Conservation (phyloP, 2,888 invertebrate genomes). For the Cataglyphis altisquamis region DNA sequence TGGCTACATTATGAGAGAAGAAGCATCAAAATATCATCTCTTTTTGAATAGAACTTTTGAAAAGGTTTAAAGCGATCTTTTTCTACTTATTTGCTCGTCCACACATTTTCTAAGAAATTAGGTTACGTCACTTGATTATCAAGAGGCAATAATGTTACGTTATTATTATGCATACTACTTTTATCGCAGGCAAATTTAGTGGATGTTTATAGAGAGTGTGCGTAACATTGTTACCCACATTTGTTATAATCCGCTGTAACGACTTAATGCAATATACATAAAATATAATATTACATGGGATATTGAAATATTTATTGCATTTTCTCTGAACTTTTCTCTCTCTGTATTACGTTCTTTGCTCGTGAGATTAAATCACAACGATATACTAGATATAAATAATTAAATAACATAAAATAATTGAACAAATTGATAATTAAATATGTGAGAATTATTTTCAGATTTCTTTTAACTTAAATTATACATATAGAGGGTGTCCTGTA, state of each 20-base stretch:
- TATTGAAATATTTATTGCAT: conserved; percentile 39
- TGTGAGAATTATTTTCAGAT: background rate
- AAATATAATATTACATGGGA: background rate
- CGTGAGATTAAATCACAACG: background rate
- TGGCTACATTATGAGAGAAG: background rate
- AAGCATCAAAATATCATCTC: conserved; percentile 4
- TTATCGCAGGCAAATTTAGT: background rate
- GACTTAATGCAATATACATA: conserved; percentile 15
- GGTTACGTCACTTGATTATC: background rate
- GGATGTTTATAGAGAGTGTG: background rate
- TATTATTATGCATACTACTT: background rate
- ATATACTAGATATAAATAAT: background rate
- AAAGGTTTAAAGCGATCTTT: background rate
- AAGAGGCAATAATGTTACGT: conserved; percentile 3
- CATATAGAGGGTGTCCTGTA: too few species aligned
- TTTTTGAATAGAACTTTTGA: background rate
- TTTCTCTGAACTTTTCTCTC: background rate
- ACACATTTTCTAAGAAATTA: background rate
- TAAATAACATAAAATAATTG: conserved; percentile 2
- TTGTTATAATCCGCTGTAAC: background rate
- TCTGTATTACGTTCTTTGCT: background rate
- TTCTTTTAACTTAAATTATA: background rate
- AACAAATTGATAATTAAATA: background rate
- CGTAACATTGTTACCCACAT: background rate
- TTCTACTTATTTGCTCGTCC: background rate